These are phyloP conservation scores for Brachionus calyciflorus DNA, from an alignment of 1,140 invertebrate genomes.

Conservation along the genomic window DNA sequence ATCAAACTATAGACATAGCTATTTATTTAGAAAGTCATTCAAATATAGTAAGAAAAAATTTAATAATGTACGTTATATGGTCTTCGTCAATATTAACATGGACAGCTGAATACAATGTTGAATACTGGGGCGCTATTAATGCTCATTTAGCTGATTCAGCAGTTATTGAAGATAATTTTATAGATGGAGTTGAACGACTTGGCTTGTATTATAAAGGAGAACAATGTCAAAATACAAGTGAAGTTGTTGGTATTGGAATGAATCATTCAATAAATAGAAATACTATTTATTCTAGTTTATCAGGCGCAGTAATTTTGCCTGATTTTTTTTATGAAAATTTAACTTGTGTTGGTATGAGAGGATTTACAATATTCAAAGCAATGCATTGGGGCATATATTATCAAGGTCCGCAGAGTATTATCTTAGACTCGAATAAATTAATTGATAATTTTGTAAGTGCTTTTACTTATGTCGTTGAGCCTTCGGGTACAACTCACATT, in stretches of 20 bases:
- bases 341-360: background rate
- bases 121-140: constrained; percentile 51
- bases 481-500: background rate
- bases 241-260: background rate
- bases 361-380: constrained; percentile 9
- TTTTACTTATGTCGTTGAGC: background rate
- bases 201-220: constrained; percentile 51
- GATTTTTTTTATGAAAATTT: constrained; percentile 48
- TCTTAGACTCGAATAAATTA: background rate
- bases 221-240: background rate
- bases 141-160: constrained; percentile 49
- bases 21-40: constrained; percentile 43
- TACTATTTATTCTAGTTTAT: constrained; percentile 46
- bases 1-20: constrained; percentile 29
- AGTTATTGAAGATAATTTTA: constrained; percentile 51
- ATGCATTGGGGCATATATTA: constrained; percentile 41
- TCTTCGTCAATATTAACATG: constrained; percentile 48
- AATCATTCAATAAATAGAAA: constrained; percentile 48
- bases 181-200: constrained; percentile 52
- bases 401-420: background rate
- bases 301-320: background rate
- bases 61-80: constrained; percentile 50
- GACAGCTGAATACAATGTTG: constrained; percentile 49
- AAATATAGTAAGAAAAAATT: constrained; percentile 50
- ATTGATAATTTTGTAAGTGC: background rate